phyloP scores from a whole-genome alignment of 2,113 vertebrate genomes.

The Verasper variegatus region DNA sequence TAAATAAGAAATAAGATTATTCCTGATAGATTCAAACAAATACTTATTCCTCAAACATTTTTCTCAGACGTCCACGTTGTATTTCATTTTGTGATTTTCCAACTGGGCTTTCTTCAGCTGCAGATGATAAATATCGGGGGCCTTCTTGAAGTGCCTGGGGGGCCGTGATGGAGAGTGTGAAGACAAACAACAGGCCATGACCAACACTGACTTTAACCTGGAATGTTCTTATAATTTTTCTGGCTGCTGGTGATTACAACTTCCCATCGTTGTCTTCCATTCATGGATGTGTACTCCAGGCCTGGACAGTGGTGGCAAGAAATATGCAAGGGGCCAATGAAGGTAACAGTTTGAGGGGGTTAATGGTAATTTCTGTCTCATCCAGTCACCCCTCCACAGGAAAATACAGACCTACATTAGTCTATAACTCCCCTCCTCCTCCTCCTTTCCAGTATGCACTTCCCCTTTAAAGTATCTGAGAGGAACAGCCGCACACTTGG shows the following conservation, averaged over 20 bases:
- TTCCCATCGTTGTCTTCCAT: conserved; percentile 12
- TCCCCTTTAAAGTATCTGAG: conserved; percentile 56
- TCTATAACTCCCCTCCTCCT: background rate
- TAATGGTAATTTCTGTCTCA: background rate
- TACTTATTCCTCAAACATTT: no score
- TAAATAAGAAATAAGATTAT: no score
- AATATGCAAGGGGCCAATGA: background rate
- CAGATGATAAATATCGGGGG: background rate
- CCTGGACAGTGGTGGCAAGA: background rate
- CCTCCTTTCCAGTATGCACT: conserved; percentile 43
- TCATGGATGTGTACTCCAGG: background rate
- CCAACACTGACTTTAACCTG: background rate
- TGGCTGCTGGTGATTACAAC: conserved; percentile 7
- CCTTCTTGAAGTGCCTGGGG: background rate
- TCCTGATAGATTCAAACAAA: background rate
- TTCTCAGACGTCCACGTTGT: no score
- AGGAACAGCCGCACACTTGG: conserved; percentile 16
- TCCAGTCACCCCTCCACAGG: background rate
- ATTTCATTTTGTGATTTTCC: no score
- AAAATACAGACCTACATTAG: background rate
- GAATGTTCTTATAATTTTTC: conserved; percentile 15
- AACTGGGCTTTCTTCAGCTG: background rate
- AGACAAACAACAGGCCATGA: conserved; percentile 1
- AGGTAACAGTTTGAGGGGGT: background rate
- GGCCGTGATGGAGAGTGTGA: background rate